These are phyloP conservation scores for Sminthurides aquaticus DNA, from an alignment of 2,888 invertebrate species.

Conservation along the genomic window DNA sequence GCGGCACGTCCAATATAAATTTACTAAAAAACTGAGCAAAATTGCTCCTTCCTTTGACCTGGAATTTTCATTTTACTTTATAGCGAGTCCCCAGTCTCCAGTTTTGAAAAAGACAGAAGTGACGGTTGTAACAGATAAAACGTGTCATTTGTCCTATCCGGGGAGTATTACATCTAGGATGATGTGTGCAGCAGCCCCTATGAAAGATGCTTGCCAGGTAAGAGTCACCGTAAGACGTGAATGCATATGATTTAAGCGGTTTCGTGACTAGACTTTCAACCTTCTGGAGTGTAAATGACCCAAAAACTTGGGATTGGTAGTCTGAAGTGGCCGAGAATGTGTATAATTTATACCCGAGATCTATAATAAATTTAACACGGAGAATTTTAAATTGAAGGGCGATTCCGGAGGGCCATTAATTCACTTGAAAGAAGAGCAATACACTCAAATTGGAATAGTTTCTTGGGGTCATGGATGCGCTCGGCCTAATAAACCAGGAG, in stretches of 20 bases:
- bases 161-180: constrained; percentile 36
- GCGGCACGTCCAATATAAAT: too few species aligned
- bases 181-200: constrained; percentile 39
- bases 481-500: constrained; percentile 22
- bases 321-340: too few species aligned
- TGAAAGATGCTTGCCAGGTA: constrained; percentile 38
- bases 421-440: constrained; percentile 5
- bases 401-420: constrained; percentile 35
- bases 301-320: too few species aligned
- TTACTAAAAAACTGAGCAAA: too few species aligned
- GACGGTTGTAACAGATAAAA: constrained; percentile 30
- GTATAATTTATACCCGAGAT: too few species aligned
- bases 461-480: constrained; percentile 35
- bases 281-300: too few species aligned
- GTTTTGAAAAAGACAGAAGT: constrained; percentile 30
- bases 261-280: neutral
- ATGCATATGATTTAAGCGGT: neutral
- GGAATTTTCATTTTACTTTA: neutral
- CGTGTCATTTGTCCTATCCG: constrained; percentile 31
- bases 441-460: constrained; percentile 37
- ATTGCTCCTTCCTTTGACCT: too few species aligned
- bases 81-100: constrained; percentile 31
- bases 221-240: neutral
- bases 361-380: too few species aligned
- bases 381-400: too few species aligned